Percentiles rank a stretch among this genome's conserved stretches.
Conservation (phyloP, 2,113 vertebrate genomes). For the Holacanthus passer region DNA sequence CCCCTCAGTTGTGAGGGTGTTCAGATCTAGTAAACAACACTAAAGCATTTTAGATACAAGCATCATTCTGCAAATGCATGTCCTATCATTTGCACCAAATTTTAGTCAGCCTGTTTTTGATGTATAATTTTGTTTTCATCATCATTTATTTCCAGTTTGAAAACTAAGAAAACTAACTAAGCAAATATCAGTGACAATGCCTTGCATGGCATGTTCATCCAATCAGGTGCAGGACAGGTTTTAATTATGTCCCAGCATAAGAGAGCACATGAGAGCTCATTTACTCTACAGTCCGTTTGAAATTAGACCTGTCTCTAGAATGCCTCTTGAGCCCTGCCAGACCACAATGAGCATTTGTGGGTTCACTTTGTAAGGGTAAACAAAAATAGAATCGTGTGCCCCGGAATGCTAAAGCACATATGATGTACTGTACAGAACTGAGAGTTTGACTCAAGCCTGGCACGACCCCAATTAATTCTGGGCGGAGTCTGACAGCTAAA, state of each 20-base stretch:
- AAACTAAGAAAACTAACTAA: no score
- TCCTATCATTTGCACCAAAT: not conserved
- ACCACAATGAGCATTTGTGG: constrained; percentile 38
- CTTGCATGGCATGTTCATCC: not conserved
- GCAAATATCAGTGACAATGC: constrained; percentile 1
- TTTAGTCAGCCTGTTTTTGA: not conserved
- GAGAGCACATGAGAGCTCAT: constrained; percentile 43
- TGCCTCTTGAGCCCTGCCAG: constrained; percentile 32
- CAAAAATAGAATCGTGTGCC: constrained; percentile 16
- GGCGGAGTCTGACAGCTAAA: not conserved
- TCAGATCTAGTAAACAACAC: not conserved
- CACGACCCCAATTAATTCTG: not conserved
- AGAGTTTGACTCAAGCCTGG: not conserved
- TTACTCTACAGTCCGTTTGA: constrained; percentile 37
- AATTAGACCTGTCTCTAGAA: constrained; percentile 32
- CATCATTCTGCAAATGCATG: not conserved
- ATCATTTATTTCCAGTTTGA: not conserved
- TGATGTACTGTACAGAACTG: not conserved
- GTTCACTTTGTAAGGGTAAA: constrained; percentile 1
- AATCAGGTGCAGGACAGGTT: constrained; percentile 28
- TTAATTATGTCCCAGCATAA: not conserved
- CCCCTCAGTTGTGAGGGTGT: no score
- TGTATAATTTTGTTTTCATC: not conserved
- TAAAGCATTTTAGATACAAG: not conserved
- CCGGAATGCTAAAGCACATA: constrained; percentile 6